These are phyloP conservation scores for Bradypodion pumilum DNA, from an alignment of 2,797 vertebrate species.

Conservation along the genomic window DNA sequence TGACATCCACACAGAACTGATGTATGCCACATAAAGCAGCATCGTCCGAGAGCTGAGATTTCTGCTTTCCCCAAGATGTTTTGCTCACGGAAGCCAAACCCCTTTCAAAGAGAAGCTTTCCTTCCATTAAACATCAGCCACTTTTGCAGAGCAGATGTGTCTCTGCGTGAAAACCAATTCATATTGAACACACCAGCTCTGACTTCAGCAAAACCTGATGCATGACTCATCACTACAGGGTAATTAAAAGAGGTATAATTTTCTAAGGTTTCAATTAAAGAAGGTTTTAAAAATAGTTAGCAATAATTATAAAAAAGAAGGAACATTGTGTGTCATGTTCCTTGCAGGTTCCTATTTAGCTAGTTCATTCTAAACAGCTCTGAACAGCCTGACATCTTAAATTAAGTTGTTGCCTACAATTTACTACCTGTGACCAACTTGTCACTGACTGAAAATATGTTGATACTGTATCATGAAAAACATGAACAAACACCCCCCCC, in stretches of 20 bases:
- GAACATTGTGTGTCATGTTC: slow-evolving; percentile 19
- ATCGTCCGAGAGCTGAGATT: background rate
- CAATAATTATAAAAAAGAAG: slow-evolving; percentile 25
- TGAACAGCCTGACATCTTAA: slow-evolving; percentile 10
- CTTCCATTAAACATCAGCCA: background rate
- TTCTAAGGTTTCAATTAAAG: slow-evolving; percentile 55
- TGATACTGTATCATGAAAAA: background rate
- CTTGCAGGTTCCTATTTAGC: slow-evolving; percentile 23
- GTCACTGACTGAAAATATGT: slow-evolving; percentile 18
- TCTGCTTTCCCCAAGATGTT: background rate
- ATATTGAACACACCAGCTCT: background rate
- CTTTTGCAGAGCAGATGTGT: slow-evolving; percentile 6
- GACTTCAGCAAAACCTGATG: background rate
- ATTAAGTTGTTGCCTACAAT: slow-evolving; percentile 21
- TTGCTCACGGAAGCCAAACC: background rate
- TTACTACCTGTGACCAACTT: slow-evolving; percentile 16
- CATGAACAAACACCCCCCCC: no score
- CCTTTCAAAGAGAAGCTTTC: background rate
- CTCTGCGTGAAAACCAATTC: background rate
- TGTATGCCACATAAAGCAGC: no score
- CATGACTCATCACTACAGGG: slow-evolving; percentile 31
- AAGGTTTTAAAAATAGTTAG: slow-evolving; percentile 3
- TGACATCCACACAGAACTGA: no score
- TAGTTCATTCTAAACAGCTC: slow-evolving; percentile 33
- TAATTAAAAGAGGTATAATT: slow-evolving; percentile 51